A percentile compares a stretch with the other conserved stretches of the same genome.
phyloP scores from a whole-genome alignment of 2,888 invertebrate species.

The Cryptocephalus primarius region DNA sequence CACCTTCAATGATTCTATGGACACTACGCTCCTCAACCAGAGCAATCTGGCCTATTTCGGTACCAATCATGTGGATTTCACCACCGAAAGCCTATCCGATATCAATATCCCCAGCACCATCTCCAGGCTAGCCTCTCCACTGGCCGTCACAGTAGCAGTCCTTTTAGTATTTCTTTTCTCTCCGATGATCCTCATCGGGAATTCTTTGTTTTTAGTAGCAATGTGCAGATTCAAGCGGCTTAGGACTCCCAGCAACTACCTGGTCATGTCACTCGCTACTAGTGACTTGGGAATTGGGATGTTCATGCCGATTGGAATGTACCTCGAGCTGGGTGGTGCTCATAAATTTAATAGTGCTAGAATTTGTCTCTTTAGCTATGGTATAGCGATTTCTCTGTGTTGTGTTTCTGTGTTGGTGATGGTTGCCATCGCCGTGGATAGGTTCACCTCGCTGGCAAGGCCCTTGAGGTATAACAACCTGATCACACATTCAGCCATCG shows the following conservation, averaged over 20 bases:
- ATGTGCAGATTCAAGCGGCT: conserved; percentile 50
- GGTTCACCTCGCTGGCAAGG: conserved; percentile 49
- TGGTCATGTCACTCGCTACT: conserved; percentile 48
- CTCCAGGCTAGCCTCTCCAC: conserved; percentile 32
- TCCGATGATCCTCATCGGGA: conserved; percentile 48
- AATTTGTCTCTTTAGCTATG: conserved; percentile 47
- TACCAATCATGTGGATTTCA: conserved; percentile 23
- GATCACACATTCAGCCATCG: conserved; percentile 49
- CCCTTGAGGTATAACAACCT: conserved; percentile 52
- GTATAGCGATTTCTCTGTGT: conserved; percentile 45
- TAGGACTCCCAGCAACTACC: conserved; percentile 50
- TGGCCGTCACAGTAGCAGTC: conserved; percentile 39
- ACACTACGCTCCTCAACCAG: conserved; percentile 25
- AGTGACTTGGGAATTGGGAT: conserved; percentile 49
- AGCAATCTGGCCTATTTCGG: conserved; percentile 27
- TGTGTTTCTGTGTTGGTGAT: conserved; percentile 49
- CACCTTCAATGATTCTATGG: conserved; percentile 19
- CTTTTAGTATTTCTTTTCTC: conserved; percentile 42
- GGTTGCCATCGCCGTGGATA: conserved; percentile 51
- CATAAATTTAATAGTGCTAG: conserved; percentile 35
- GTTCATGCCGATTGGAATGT: conserved; percentile 48
- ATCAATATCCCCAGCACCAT: conserved; percentile 28
- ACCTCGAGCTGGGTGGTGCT: conserved; percentile 43
- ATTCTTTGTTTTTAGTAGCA: conserved; percentile 47
- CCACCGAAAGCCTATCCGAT: conserved; percentile 26